A percentile compares a stretch with the other conserved stretches of the same genome.
These are phyloP conservation scores for Stegodyphus dumicola DNA, from an alignment of 1,140 invertebrate genomes.

Conservation along the genomic window DNA sequence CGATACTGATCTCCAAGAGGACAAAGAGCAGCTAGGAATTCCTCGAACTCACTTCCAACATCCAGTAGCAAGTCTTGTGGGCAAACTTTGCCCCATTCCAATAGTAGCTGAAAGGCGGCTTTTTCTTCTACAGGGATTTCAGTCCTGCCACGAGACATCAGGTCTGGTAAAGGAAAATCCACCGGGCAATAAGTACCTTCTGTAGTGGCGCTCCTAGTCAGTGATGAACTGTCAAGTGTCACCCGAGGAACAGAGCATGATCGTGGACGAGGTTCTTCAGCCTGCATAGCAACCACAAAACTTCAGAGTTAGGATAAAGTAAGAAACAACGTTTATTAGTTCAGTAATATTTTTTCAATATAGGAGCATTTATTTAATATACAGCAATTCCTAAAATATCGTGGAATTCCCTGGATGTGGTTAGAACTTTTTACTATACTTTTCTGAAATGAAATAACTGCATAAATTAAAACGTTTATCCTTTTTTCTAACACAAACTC, in stretches of 20 bases:
- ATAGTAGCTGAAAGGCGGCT: conserved; percentile 41
- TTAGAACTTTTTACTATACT: too few species aligned
- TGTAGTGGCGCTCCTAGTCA: conserved; percentile 62
- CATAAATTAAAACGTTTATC: too few species aligned
- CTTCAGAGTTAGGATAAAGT: neutral
- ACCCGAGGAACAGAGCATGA: conserved; percentile 72
- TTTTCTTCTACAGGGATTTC: conserved; percentile 2
- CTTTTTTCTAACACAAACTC: too few species aligned
- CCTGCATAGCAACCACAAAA: neutral
- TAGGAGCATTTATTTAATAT: too few species aligned
- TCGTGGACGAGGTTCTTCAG: conserved; percentile 66
- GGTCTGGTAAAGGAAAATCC: conserved; percentile 7
- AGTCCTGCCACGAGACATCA: neutral
- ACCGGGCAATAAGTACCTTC: conserved; percentile 29
- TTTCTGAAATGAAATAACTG: too few species aligned
- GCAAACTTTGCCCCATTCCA: conserved; percentile 48
- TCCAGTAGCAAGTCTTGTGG: conserved; percentile 44
- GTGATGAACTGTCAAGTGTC: conserved; percentile 69
- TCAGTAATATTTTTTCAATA: too few species aligned
- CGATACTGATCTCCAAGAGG: conserved; percentile 71
- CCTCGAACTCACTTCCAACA: conserved; percentile 68
- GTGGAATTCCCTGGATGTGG: too few species aligned
- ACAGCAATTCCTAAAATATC: too few species aligned
- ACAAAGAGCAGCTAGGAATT: conserved; percentile 69
- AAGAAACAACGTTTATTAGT: too few species aligned